Evolutionary conservation across 1,140 invertebrate genomes (phyloP).

Genomic region (Colletes gigas): DNA sequence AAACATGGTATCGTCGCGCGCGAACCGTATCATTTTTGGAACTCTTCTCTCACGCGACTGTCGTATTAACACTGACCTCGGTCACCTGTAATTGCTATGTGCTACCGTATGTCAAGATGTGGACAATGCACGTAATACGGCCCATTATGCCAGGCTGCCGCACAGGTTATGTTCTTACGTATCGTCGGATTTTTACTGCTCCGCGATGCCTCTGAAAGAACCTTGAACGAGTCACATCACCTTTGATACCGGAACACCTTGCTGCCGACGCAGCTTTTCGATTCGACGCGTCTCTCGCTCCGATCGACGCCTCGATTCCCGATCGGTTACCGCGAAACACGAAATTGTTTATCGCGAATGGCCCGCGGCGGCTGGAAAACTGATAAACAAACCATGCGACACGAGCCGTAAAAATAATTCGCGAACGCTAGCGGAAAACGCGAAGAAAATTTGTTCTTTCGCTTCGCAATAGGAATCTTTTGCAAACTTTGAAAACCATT

Average conservation of each 20-base stretch:
- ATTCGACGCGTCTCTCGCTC: neutral
- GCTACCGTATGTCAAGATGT: constrained; percentile 63
- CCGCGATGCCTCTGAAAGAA: neutral
- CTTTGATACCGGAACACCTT: neutral
- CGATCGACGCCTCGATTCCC: neutral
- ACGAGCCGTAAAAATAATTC: too few relatives aligned
- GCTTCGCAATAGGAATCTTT: too few relatives aligned
- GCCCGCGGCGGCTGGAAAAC: too few relatives aligned
- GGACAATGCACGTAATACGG: constrained; percentile 67
- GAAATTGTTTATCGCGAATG: neutral
- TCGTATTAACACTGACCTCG: constrained; percentile 80
- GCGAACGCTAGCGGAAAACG: too few relatives aligned
- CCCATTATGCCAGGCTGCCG: constrained; percentile 55
- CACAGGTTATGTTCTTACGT: constrained; percentile 47
- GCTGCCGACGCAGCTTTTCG: neutral
- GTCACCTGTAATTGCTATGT: constrained; percentile 79
- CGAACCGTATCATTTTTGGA: constrained; percentile 79
- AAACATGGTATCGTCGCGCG: constrained; percentile 62
- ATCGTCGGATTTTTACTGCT: constrained; percentile 47
- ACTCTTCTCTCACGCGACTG: constrained; percentile 78
- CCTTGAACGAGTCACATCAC: constrained; percentile 24
- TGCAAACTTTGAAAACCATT: too few relatives aligned
- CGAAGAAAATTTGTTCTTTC: too few relatives aligned
- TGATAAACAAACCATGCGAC: too few relatives aligned
- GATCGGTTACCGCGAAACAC: neutral